phyloP scores from a whole-genome alignment of 2,797 vertebrate species.

The Avahi laniger region DNA sequence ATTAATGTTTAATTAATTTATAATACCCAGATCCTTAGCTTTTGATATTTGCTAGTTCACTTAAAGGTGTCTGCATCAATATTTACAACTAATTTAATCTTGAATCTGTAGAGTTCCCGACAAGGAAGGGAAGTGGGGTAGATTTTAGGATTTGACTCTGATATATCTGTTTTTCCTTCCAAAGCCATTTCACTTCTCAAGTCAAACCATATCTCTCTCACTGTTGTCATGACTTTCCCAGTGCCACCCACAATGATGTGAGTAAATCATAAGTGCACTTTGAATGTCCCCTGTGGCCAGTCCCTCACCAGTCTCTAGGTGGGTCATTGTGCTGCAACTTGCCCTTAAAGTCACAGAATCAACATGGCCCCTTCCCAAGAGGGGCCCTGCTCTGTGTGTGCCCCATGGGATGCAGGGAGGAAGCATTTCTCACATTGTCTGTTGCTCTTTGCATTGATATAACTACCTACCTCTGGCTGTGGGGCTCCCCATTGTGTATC shows the following conservation, averaged over 20 bases:
- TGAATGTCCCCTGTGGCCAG: not conserved
- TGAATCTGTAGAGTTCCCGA: not conserved
- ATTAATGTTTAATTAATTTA: not conserved
- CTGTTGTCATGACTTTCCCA: not conserved
- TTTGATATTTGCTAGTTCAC: not conserved
- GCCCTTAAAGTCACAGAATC: conserved; percentile 9
- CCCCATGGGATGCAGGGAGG: not conserved
- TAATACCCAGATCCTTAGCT: not conserved
- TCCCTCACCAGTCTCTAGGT: not conserved
- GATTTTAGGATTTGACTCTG: not conserved
- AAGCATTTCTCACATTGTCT: not conserved
- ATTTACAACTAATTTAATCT: not conserved
- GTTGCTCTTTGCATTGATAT: not conserved
- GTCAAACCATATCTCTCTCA: not conserved
- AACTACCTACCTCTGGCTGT: not conserved
- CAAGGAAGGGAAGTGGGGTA: not conserved
- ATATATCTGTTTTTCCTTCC: not conserved
- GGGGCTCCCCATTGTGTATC: not conserved
- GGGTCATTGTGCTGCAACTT: not conserved
- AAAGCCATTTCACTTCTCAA: conserved; percentile 10
- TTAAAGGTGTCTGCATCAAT: not conserved
- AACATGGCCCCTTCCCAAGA: not conserved
- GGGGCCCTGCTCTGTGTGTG: not conserved
- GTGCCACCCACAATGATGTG: not conserved
- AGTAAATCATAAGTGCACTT: not conserved